These are phyloP conservation scores for Lophius piscatorius DNA, from an alignment of 2,113 vertebrate species.

Conservation along the genomic window DNA sequence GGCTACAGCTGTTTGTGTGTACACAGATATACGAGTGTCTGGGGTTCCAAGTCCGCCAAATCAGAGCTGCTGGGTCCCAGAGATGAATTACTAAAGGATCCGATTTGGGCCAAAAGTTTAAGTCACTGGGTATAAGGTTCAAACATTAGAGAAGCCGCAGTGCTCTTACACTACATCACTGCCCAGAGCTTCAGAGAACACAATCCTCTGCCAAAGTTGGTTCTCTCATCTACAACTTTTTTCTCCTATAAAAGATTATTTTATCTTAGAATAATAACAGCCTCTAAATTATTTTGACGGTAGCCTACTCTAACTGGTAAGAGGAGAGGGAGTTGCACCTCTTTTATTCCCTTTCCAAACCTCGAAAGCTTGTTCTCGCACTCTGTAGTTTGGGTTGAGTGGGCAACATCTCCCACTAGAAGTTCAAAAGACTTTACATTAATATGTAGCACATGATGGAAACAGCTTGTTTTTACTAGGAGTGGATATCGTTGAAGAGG, in stretches of 20 bases:
- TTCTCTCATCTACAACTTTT: not conserved
- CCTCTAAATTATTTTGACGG: not conserved
- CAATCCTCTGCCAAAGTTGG: conserved; percentile 21
- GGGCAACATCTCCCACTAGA: too few species aligned
- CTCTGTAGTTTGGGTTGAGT: too few species aligned
- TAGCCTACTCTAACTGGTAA: too few species aligned
- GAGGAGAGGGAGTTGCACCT: too few species aligned
- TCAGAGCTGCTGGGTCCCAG: conserved; percentile 53
- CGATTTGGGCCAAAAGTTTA: conserved; percentile 64
- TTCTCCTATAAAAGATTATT: conserved; percentile 10
- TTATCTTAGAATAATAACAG: not conserved
- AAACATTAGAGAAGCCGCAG: conserved; percentile 51
- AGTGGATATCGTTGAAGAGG: too few species aligned
- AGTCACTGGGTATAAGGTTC: conserved; percentile 75
- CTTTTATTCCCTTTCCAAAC: too few species aligned
- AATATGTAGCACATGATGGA: too few species aligned
- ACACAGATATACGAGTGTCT: conserved; percentile 20
- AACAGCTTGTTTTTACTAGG: too few species aligned
- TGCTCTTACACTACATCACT: conserved; percentile 51
- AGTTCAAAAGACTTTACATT: too few species aligned
- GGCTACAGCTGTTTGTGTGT: conserved; percentile 53
- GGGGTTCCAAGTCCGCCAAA: conserved; percentile 34
- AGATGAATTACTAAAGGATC: conserved; percentile 61
- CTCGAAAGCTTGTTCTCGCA: too few species aligned
- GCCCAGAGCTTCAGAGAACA: conserved; percentile 26